Percentiles rank a stretch among this genome's conserved stretches.
Conservation (phyloP, 2,888 invertebrate species). For the Thecophora atra region DNA sequence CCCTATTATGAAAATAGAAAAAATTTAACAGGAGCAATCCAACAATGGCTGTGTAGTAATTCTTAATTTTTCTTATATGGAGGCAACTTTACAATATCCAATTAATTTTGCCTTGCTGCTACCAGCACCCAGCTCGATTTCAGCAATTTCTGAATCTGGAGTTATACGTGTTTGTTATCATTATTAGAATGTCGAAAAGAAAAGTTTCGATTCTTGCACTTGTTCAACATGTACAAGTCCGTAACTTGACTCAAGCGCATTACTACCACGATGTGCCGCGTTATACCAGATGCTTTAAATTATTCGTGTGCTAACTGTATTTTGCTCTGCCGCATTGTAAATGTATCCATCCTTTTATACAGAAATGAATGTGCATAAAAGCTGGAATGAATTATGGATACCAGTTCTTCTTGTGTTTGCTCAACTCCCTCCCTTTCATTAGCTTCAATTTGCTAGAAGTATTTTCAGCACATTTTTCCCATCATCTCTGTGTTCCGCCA, state of each 20-base stretch:
- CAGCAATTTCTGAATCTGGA: conserved; percentile 57
- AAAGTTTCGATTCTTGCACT: conserved; percentile 38
- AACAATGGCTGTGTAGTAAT: conserved; percentile 62
- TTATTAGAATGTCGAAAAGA: conserved; percentile 53
- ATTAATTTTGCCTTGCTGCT: background rate
- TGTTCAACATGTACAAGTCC: conserved; percentile 31
- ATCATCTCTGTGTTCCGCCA: conserved; percentile 24
- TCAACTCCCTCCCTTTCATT: too few species aligned
- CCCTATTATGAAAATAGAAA: conserved; percentile 28
- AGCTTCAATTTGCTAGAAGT: conserved; percentile 61
- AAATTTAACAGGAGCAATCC: conserved; percentile 56
- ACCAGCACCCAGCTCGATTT: conserved; percentile 46
- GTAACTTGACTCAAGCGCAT: conserved; percentile 3
- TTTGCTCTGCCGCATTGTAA: conserved; percentile 27
- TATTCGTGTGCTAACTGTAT: conserved; percentile 39
- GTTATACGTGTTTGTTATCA: conserved; percentile 58
- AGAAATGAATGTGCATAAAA: conserved; percentile 17
- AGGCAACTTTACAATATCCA: conserved; percentile 36
- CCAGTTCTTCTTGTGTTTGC: conserved; percentile 43
- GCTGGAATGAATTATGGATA: conserved; percentile 59
- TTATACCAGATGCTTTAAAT: conserved; percentile 4
- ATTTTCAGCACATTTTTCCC: conserved; percentile 47
- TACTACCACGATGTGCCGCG: background rate
- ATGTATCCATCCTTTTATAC: conserved; percentile 33
- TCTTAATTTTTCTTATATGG: conserved; percentile 59